Evolutionary conservation across 2,113 vertebrate species (phyloP).

Genomic region (Cyanoramphus novaezelandiae): DNA sequence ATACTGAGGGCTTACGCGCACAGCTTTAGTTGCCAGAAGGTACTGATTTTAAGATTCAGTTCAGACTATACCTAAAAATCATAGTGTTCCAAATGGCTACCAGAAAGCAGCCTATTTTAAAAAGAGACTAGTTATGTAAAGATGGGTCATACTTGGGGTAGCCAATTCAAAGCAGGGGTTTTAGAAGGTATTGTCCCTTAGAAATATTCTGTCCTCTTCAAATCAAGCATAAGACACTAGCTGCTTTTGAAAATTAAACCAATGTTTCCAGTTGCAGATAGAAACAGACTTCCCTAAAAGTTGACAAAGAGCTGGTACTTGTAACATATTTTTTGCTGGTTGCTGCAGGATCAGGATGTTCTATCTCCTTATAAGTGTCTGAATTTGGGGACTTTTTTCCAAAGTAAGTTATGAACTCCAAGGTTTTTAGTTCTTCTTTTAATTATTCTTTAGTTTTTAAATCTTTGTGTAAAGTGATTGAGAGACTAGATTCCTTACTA

Average conservation of each 20-base stretch:
- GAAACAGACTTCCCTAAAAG: not conserved
- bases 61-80: not conserved
- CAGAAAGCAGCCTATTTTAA: not conserved
- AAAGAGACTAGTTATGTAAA: not conserved
- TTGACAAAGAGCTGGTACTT: not conserved
- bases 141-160: not conserved
- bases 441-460: not conserved
- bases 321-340: not conserved
- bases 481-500: not conserved
- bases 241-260: conserved; percentile 2
- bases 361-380: not conserved
- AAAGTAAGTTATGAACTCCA: not conserved
- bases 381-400: not conserved
- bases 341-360: not conserved
- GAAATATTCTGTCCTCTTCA: not conserved
- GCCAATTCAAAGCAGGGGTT: not conserved
- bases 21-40: not conserved
- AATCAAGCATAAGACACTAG: not conserved
- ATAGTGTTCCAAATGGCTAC: not conserved
- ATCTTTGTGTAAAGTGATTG: not conserved
- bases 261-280: not conserved
- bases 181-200: not conserved
- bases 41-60: not conserved
- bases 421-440: not conserved
- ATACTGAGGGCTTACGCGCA: not conserved